Evolutionary conservation across 2,888 invertebrate genomes (phyloP), one percentile per base, ranked within the genome.

Genomic region (Luperina testacea): DNA sequence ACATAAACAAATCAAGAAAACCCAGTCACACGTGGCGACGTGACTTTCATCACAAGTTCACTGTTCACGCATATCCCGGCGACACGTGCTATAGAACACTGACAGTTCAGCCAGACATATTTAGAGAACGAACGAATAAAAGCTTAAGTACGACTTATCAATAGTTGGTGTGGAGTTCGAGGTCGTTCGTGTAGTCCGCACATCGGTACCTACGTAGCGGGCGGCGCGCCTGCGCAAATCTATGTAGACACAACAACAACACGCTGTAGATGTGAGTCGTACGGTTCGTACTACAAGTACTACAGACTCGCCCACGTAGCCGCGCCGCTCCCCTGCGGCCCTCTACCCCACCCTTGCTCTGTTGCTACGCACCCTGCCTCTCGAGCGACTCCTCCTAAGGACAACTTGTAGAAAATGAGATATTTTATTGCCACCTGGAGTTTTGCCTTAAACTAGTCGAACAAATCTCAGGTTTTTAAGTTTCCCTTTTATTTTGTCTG

Each of bases 271-370:
- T 93, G 90, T 92, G 92, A 93, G 90, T 89, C 94, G 84, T 75
- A 69, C 74, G 57, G 84, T 76, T 87, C 80, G 94, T 96, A 96
- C 96, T 96, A 96, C 94, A 94, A 92, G 96, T 96, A 97, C 97
- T 96, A 96, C 96, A 97, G 97, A 97, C 97, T 95, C 97, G 96
- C 97, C 97, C 96, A 97, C 97, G 96, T 94, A 92, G 90, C 88
- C 90, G 90, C 88, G 90, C 90, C 89, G 87, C 92, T 87, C 86
- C 80, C 77, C 85, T 88, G 81, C 78, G 80, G 45, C 82, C 89
- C 83, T 81, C 87, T 84, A 79, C 85, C 91, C 80, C 87, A 88
- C 86, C 89, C 81, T 77, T 77, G 77, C 75, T 69, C 90, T 92
- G 96, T 95, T 95, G 94, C 95, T 90, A 95, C 93, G 94, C 93